Evolutionary conservation across 2,797 vertebrate species (phyloP), one percentile per base, ranked within the genome.

Genomic region (Molossus molossus): DNA sequence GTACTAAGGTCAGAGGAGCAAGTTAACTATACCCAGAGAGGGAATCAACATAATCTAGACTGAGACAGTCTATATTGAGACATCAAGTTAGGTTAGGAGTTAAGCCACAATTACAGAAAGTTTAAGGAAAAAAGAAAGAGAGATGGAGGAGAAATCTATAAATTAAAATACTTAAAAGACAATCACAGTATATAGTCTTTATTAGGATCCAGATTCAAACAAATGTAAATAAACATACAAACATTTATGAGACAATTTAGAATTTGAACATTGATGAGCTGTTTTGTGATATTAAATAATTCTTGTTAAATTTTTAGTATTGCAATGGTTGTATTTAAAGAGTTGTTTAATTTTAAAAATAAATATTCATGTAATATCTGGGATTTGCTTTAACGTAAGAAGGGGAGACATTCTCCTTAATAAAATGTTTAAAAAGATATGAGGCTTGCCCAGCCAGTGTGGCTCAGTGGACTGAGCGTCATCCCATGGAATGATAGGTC

Each of bases 161-260:
- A 40, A 80, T 90, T 65, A 29, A 88, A 58, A 75, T 11, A 29
- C 33, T 64, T 69, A 67, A 87, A 87, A 65, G 37, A 73, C 14
- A 92, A 23, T 81, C n/a, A 48, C 17, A 94, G 87, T 21, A 75
- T 9, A 75, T 13, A 87, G 17, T 1, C 2, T 27, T 29, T 86
- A 72, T 64, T 65, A 77, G 27, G 83, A 58, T 60, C 73, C 50
- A 48, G 37, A 87, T 48, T 89, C 67, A 77, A 93, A 88, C 13
- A 93, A 67, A 64, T 60, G 14, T 69, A 91, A 85, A 88, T 21
- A 64, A 94, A 69, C 6, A 90, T 91, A 45, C 40, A 94, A 62
- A 73, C 6, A 62, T 37, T 82, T 60, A 77, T 21, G 8, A 87
- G n/a, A 83, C 17, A 88, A 69, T 15, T 80, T 64, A 87, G 64